phyloP scores from a whole-genome alignment of 2,797 vertebrate species.

The Trichosurus vulpecula region DNA sequence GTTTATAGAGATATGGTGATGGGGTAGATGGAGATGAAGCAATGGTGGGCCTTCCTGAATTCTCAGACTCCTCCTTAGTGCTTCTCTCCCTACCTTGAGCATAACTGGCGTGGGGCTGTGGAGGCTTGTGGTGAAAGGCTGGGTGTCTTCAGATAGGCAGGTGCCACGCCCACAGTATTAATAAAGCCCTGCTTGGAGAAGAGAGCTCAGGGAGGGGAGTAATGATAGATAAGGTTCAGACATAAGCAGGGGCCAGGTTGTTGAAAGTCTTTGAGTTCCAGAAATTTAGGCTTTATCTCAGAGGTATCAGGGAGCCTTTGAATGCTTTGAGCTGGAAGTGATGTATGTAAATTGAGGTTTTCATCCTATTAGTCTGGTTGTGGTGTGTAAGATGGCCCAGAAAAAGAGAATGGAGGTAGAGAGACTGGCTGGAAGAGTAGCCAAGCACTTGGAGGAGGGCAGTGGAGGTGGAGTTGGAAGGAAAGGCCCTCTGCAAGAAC shows the following conservation, averaged over 20 bases:
- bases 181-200: background rate
- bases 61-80: too few relatives aligned
- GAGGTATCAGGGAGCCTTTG: background rate
- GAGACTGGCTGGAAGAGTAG: background rate
- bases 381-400: background rate
- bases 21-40: too few relatives aligned
- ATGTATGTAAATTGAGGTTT: background rate
- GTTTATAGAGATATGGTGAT: background rate
- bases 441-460: background rate
- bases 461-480: background rate
- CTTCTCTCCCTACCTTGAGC: background rate
- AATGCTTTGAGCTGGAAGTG: background rate
- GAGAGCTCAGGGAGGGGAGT: background rate
- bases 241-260: background rate
- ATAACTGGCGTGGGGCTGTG: background rate
- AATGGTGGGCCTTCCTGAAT: background rate
- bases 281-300: background rate
- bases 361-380: background rate
- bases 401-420: background rate
- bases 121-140: too few relatives aligned
- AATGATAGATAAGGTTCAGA: background rate
- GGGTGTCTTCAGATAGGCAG: too few relatives aligned
- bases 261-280: background rate
- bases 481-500: background rate
- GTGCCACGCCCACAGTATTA: background rate